A percentile compares a stretch with the other conserved stretches of the same genome.
phyloP scores from a whole-genome alignment of 1,140 invertebrate genomes.

The Pristionchus pacificus region DNA sequence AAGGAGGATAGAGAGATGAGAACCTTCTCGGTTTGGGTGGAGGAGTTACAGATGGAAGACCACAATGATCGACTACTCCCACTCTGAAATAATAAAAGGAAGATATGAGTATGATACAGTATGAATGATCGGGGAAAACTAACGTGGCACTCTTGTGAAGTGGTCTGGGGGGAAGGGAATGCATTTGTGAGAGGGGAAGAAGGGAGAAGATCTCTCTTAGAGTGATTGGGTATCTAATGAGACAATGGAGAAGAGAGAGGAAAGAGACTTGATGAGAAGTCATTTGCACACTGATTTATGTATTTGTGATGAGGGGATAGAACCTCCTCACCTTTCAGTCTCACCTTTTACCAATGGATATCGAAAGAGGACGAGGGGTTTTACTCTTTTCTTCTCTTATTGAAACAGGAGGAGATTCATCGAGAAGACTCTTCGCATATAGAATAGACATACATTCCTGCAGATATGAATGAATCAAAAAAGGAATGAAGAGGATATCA shows the following conservation, averaged over 20 bases:
- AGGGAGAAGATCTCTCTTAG: background rate
- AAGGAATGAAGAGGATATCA: no score
- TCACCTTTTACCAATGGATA: background rate
- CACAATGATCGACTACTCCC: no score
- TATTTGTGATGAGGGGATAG: background rate
- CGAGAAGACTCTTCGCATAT: background rate
- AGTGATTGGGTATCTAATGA: background rate
- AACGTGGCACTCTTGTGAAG: background rate
- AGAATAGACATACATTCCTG: background rate
- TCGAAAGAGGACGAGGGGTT: background rate
- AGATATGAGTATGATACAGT: no score
- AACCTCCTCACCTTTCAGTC: background rate
- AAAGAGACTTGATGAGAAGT: background rate
- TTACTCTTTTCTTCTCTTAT: background rate
- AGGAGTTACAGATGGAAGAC: no score
- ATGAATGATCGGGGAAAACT: no score
- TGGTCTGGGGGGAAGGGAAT: background rate
- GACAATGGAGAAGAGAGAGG: background rate
- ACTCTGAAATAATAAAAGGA: no score
- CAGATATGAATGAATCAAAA: no score
- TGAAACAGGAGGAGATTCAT: background rate
- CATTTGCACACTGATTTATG: background rate
- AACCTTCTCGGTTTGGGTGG: background rate
- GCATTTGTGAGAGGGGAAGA: background rate
- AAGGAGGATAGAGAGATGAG: background rate